Evolutionary conservation across 2,113 vertebrate genomes (phyloP).

Genomic region (Nicator chloris): DNA sequence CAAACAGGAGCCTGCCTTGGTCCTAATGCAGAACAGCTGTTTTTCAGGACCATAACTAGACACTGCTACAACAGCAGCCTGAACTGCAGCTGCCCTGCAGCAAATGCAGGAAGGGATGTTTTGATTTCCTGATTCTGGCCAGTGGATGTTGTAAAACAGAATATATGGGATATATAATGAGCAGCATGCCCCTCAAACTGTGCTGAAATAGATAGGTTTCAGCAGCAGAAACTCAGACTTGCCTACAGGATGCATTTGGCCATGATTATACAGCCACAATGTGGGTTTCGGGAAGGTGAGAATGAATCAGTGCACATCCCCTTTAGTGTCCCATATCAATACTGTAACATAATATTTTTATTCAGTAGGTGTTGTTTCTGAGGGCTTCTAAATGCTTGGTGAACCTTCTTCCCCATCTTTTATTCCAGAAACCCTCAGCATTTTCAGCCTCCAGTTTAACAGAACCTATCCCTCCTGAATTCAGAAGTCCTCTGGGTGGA

Average conservation of each 20-base stretch:
- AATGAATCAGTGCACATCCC: not conserved
- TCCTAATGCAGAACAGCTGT: not conserved
- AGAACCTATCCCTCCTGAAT: not conserved
- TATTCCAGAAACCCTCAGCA: not conserved
- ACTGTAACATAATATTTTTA: not conserved
- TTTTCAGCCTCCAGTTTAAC: not conserved
- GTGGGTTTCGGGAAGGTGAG: not conserved
- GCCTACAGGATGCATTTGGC: not conserved
- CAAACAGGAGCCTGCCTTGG: not conserved
- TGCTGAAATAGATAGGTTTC: not conserved
- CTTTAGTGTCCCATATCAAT: not conserved
- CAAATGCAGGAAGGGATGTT: not conserved
- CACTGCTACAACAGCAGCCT: not conserved
- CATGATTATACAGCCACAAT: not conserved
- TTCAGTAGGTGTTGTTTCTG: not conserved
- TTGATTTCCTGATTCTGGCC: not conserved
- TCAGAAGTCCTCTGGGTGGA: not conserved
- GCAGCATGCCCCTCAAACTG: not conserved
- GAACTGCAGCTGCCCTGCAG: not conserved
- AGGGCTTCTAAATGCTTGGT: not conserved
- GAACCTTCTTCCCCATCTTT: not conserved
- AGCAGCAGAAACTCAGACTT: not conserved
- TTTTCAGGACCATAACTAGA: not conserved
- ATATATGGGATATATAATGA: not conserved
- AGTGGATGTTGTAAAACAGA: not conserved